Percentiles rank a stretch among this genome's conserved stretches.
These are phyloP conservation scores for Apocrypta bakeri DNA, from an alignment of 1,140 invertebrate species.

Conservation along the genomic window DNA sequence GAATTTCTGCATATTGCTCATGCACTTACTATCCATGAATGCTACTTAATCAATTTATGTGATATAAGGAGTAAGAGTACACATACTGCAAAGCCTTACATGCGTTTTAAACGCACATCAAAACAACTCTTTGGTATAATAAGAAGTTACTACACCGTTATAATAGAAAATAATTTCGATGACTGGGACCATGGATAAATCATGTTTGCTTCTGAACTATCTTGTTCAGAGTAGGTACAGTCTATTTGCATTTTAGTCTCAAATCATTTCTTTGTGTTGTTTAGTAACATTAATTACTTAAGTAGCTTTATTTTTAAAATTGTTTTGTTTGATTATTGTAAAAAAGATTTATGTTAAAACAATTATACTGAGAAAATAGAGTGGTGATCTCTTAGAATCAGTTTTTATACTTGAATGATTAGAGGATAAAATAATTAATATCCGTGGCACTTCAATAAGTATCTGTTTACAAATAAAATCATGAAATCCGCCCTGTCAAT, in stretches of 20 bases:
- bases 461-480: conserved; percentile 14
- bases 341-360: conserved; percentile 20
- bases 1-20: conserved; percentile 66
- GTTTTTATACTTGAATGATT: conserved; percentile 18
- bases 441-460: conserved; percentile 6
- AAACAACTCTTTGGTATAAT: conserved; percentile 47
- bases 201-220: conserved; percentile 61
- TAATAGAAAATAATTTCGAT: conserved; percentile 65
- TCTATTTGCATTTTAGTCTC: conserved; percentile 44
- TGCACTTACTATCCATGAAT: conserved; percentile 56
- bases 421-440: conserved; percentile 12
- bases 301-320: conserved; percentile 18
- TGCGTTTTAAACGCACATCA: conserved; percentile 47
- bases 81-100: conserved; percentile 59
- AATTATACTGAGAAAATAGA: background rate
- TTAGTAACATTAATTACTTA: background rate
- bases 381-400: conserved; percentile 16
- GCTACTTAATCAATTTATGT: conserved; percentile 66
- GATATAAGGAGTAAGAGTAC: conserved; percentile 66
- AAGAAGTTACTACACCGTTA: conserved; percentile 62
- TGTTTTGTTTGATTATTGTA: conserved; percentile 32
- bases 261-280: conserved; percentile 29
- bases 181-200: conserved; percentile 67
- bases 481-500: conserved; percentile 65
- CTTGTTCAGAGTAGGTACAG: conserved; percentile 35